Conservation (phyloP, 1,140 invertebrate genomes). For the Ostrea edulis region DNA sequence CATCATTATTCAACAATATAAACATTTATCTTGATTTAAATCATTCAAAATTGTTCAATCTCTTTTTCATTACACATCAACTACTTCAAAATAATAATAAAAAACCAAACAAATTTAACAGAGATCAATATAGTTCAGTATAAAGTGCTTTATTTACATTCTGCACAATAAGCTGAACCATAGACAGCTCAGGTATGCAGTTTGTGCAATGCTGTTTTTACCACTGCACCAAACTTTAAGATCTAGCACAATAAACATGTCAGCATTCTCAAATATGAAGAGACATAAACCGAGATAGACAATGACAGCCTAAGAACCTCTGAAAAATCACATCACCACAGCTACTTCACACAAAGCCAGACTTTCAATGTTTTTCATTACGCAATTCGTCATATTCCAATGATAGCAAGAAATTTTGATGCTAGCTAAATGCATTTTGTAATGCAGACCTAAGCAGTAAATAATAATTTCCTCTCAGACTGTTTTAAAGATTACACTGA, state of each 20-base stretch:
- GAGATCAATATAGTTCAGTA: too few species aligned
- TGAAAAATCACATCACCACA: not conserved
- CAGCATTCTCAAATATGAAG: not conserved
- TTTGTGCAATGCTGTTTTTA: not conserved
- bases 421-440: not conserved
- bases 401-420: not conserved
- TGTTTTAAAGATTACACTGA: not conserved
- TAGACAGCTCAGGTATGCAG: not conserved
- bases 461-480: not conserved
- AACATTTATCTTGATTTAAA: too few species aligned
- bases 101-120: too few species aligned
- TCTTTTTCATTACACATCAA: too few species aligned
- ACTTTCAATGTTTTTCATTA: not conserved
- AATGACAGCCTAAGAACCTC: not conserved
- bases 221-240: not conserved
- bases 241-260: not conserved
- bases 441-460: not conserved
- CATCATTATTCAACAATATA: too few species aligned
- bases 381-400: not conserved
- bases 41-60: too few species aligned
- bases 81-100: too few species aligned
- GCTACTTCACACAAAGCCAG: not conserved
- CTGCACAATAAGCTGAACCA: not conserved
- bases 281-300: not conserved
- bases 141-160: not conserved